Base-by-base conservation (phyloP, 2,113 vertebrate genomes). In the Leptobrachium leishanense region DNA sequence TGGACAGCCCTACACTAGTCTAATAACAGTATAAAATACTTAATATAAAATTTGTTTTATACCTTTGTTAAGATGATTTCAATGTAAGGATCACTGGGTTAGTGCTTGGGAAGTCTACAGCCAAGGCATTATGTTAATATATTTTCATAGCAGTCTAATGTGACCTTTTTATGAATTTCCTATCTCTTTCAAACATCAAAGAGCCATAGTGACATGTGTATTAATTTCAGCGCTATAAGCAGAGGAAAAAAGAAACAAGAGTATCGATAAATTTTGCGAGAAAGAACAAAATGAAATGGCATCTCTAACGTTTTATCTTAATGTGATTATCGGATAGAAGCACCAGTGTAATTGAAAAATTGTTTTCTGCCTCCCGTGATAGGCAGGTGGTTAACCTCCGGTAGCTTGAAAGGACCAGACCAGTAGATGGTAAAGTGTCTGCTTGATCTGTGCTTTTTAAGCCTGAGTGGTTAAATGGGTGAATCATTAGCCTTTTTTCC, bases 391-490 rank as follows among this genome's bases (percentile, higher is more conserved):
- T 64, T 59, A 74, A 74, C 53, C 50, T 80, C 50, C 63, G 55
- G 15, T 53, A 40, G 42, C 50, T 68, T 68, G 50, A 74, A 67
- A 73, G 63, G 57, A 41, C 63, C 13, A 68, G 70, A 71, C 64
- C 71, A 80, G 42, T 8, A 68, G 77, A 80, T 59, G 71, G 77
- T 74, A 67, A 80, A 80, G 77, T 80, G 77, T 80, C 72, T 74
- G 71, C 62, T 74, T 54, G 66, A 74, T 68, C 42, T 80, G 64
- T 74, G 64, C 72, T 80, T 77, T 79, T 80, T 74, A 80, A 80
- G 77, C 70, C 77, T 80, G 77, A 80, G 59, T 80, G 63, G 63
- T 39, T 80, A 80, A 80, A 80, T 80, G 77, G 77, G 77, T 80
- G 77, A 80, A 73, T 80, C 71, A 80, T 80, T 80, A 80, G 77